Evolutionary conservation across 2,113 vertebrate species (phyloP), one percentile per base, ranked within the genome.

Genomic region (Ifrita kowaldi): DNA sequence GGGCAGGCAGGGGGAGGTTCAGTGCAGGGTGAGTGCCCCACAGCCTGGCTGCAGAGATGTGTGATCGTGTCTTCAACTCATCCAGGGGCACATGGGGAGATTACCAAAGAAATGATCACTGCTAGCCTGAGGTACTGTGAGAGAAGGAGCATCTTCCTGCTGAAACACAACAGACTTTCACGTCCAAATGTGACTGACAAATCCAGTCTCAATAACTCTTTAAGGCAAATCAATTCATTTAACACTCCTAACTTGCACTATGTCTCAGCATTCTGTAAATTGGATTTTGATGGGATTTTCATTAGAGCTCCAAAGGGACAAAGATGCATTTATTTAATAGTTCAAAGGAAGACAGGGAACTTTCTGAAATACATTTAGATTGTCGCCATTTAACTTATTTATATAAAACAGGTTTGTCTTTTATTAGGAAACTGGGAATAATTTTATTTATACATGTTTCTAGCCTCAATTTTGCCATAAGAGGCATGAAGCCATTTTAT

Each of bases 271-370:
- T 89, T 80, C 84, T 62, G 33, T 81, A 93, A 90, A 94, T 49
- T 81, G 56, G 70, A 79, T 92, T 95, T 94, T 92, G 55, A 91
- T 91, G 73, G 46, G 35, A 60, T 93, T 96, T 87, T 94, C 47
- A 56, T 92, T 76, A 79, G 37, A 24, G 32, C 10, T 93, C n/a
- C 55, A 50, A 42, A 65, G 83, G 65, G 84, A 76, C 28, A 57
- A 69, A 82, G 62, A 35, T 93, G 30, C 33, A 62, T 92, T 82
- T 91, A 78, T 82, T 76, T 67, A 67, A 56, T 39, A 42, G 22
- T 79, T 85, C 50, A 63, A 73, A 83, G 52, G 62, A 59, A 90
- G 60, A 50, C 10, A 37, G 26, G 27, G 46, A 74, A 85, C 35
- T 47, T 75, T 84, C 67, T 85, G 70, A 93, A 91, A 92, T 87